phyloP scores from a whole-genome alignment of 35 echinoderm and acorn worm genomes.

The Nesometra sesokonis region DNA sequence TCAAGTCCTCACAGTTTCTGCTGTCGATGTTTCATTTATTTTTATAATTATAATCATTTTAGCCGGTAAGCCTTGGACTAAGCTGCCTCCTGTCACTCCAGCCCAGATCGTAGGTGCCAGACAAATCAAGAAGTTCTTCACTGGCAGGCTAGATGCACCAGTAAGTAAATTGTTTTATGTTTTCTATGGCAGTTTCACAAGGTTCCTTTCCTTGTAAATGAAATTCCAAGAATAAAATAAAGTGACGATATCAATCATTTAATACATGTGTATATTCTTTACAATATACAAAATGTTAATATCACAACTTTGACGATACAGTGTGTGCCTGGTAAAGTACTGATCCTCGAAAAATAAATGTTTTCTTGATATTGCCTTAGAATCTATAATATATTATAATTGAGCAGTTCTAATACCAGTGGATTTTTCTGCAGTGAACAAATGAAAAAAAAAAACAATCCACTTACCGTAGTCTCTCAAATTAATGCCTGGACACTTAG shows the following conservation, averaged over 20 bases:
- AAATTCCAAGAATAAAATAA: background rate
- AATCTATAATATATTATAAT: no score
- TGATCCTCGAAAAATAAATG: no score
- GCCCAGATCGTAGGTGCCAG: conserved; percentile 63
- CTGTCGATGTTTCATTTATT: no score
- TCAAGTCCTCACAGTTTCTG: no score
- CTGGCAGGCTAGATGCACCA: conserved; percentile 75
- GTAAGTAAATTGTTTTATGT: conserved; percentile 30
- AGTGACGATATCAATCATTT: background rate
- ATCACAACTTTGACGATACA: no score
- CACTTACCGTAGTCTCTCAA: no score
- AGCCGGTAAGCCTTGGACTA: conserved; percentile 93
- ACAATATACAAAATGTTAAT: background rate
- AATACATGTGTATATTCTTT: background rate
- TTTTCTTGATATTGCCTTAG: no score
- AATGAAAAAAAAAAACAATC: no score
- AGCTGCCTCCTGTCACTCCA: conserved; percentile 73
- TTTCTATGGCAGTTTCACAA: background rate
- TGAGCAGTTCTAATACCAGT: no score
- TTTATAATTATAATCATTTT: conserved; percentile 14
- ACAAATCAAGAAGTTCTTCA: conserved; percentile 97
- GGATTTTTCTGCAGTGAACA: no score
- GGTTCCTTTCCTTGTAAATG: background rate
- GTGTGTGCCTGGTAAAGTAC: no score
- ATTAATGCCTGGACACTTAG: no score